These are phyloP conservation scores for Plecotus auritus DNA, from an alignment of 2,113 vertebrate species.

Conservation along the genomic window DNA sequence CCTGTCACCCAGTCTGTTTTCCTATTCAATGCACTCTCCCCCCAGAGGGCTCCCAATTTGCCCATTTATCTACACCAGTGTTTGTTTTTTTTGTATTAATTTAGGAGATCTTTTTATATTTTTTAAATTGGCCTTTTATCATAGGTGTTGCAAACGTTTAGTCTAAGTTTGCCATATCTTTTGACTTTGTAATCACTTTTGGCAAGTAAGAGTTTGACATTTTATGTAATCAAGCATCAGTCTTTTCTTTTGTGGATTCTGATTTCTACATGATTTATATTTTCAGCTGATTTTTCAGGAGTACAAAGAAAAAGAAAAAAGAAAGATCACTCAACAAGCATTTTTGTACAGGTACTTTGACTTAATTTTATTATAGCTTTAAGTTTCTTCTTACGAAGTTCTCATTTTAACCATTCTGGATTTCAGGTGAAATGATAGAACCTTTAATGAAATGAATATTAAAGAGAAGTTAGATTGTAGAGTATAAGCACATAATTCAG, in stretches of 20 bases:
- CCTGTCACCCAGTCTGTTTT: neutral
- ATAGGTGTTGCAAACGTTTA: neutral
- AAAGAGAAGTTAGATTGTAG: neutral
- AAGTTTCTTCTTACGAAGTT: neutral
- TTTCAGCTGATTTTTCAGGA: constrained; percentile 30
- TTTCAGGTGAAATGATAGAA: neutral
- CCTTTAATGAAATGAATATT: neutral
- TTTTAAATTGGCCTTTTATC: neutral
- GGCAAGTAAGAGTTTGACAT: neutral
- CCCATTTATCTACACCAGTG: neutral
- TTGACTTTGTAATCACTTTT: constrained; percentile 3
- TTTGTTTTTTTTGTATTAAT: neutral
- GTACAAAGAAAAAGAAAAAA: constrained; percentile 8
- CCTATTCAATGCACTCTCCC: neutral
- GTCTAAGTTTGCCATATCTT: neutral
- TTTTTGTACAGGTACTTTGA: constrained; percentile 21
- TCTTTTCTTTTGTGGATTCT: neutral
- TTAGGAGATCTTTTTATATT: neutral
- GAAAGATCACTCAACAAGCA: neutral
- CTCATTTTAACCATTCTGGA: neutral
- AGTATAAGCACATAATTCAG: neutral
- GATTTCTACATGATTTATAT: constrained; percentile 2
- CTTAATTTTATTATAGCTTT: constrained; percentile 3
- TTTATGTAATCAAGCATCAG: neutral
- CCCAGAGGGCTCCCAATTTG: neutral